These are phyloP conservation scores for Phaedon cochleariae DNA, from an alignment of 2,888 invertebrate species.

Conservation along the genomic window DNA sequence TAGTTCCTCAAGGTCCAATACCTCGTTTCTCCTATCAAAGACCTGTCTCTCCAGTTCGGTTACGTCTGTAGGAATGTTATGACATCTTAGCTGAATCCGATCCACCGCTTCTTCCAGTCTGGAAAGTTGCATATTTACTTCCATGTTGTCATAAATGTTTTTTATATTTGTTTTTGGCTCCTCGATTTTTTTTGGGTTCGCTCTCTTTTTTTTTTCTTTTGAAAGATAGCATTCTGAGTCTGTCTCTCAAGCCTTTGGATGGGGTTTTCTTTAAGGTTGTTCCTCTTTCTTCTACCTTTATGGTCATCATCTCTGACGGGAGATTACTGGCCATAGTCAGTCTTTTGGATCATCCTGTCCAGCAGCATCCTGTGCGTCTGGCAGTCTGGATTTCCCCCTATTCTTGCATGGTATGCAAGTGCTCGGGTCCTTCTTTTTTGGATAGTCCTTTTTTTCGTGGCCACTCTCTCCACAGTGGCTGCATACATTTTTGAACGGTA, in stretches of 20 bases:
- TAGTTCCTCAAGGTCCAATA: not conserved
- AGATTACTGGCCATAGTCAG: not conserved
- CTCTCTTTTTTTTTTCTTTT: not conserved
- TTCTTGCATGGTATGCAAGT: not conserved
- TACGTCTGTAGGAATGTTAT: not conserved
- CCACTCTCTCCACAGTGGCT: slow-evolving; percentile 4
- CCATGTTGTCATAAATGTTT: not conserved
- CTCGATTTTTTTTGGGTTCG: not conserved
- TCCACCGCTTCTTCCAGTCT: not conserved
- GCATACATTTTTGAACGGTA: not conserved
- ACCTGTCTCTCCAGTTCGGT: not conserved
- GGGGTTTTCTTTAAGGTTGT: not conserved
- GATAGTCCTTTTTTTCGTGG: slow-evolving; percentile 5
- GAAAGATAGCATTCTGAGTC: slow-evolving; percentile 4
- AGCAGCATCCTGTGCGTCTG: not conserved
- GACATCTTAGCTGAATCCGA: not conserved
- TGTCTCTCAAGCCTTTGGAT: not conserved
- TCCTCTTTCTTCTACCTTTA: not conserved
- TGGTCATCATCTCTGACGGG: not conserved
- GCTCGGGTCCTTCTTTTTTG: not conserved
- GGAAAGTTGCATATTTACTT: not conserved
- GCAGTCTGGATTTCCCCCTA: not conserved
- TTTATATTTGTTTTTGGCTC: not conserved
- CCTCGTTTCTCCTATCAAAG: not conserved
- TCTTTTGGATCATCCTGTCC: slow-evolving; percentile 7